phyloP scores from a whole-genome alignment of 1,140 invertebrate genomes.

The Cherax quadricarinatus region DNA sequence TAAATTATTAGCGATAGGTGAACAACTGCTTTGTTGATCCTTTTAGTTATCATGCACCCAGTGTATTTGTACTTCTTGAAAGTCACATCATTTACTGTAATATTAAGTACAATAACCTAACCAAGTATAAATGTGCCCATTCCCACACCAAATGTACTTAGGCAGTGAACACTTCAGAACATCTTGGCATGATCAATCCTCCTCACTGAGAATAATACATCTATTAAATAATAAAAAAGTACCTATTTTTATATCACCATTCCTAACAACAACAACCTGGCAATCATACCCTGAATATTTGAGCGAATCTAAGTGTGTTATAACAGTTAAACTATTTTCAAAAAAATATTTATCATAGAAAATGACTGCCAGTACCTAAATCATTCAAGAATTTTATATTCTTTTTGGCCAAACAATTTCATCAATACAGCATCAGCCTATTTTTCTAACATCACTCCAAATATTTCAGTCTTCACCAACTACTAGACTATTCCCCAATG shows the following conservation, averaged over 20 bases:
- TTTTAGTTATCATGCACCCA: background rate
- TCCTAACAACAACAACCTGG: background rate
- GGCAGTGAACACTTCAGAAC: background rate
- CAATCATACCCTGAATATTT: slow-evolving; percentile 36
- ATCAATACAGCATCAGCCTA: background rate
- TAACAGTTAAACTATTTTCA: background rate
- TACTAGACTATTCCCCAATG: background rate
- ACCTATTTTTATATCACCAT: background rate
- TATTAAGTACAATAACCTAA: slow-evolving; percentile 17
- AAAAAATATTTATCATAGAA: too few species aligned
- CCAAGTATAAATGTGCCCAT: background rate
- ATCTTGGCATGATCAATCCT: background rate
- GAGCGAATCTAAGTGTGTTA: slow-evolving; percentile 22
- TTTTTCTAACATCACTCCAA: background rate
- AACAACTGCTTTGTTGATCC: background rate
- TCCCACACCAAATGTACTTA: background rate
- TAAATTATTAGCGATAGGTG: background rate
- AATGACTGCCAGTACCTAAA: too few species aligned
- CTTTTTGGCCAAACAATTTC: too few species aligned
- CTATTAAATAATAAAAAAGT: background rate
- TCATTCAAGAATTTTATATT: too few species aligned
- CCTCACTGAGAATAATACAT: background rate
- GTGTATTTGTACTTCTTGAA: slow-evolving; percentile 31
- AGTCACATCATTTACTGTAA: slow-evolving; percentile 3
- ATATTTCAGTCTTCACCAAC: background rate